phyloP scores from a whole-genome alignment of 2,888 invertebrate genomes.

The Limnephilus lunatus region DNA sequence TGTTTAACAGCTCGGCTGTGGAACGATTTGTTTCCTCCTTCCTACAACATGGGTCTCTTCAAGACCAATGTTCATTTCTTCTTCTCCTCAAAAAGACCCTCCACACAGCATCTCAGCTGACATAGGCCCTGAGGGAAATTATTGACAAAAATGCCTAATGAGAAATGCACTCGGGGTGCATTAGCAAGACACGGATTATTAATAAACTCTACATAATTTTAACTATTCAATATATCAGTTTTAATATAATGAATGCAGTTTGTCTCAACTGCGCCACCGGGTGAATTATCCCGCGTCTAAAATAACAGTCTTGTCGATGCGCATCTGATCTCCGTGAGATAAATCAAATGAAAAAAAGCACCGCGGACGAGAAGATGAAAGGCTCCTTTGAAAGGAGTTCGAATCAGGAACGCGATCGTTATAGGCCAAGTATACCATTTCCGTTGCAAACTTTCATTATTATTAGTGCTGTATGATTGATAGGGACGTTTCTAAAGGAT shows the following conservation, averaged over 20 bases:
- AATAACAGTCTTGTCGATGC: constrained; percentile 33
- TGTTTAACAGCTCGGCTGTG: too few relatives aligned
- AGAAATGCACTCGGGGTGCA: too few relatives aligned
- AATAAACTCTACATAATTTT: too few relatives aligned
- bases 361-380: constrained; percentile 27
- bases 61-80: too few relatives aligned
- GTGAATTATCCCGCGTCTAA: not conserved
- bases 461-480: constrained; percentile 1
- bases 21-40: too few relatives aligned
- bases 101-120: too few relatives aligned
- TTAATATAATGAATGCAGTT: not conserved
- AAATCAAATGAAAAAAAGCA: constrained; percentile 18
- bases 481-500: not conserved
- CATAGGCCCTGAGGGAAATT: too few relatives aligned
- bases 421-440: not conserved
- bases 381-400: constrained; percentile 29
- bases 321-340: constrained; percentile 39
- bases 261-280: not conserved
- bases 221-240: too few relatives aligned
- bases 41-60: too few relatives aligned
- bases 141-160: too few relatives aligned
- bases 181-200: too few relatives aligned
- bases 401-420: constrained; percentile 22
- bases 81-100: too few relatives aligned
- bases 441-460: constrained; percentile 15